A percentile compares a stretch with the other conserved stretches of the same genome.
These are phyloP conservation scores for Eidolon helvum DNA, from an alignment of 2,113 vertebrate species.

Conservation along the genomic window DNA sequence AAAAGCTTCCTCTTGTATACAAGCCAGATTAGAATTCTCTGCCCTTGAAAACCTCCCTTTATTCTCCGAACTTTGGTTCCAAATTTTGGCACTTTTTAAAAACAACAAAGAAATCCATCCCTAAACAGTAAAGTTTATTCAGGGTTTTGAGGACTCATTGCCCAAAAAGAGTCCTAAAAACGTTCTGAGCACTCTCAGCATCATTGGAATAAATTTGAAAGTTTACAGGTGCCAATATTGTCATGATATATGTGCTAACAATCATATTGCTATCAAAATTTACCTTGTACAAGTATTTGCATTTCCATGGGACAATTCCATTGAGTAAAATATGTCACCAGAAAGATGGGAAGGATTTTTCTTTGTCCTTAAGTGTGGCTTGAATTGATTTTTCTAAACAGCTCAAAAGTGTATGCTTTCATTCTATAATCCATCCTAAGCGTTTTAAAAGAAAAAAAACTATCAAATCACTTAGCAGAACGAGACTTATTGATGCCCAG, in stretches of 20 bases:
- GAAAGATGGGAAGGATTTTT: constrained; percentile 54
- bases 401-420: constrained; percentile 53
- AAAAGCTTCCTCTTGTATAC: background rate
- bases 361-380: constrained; percentile 57
- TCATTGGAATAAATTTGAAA: fast-evolving
- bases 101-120: background rate
- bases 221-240: background rate
- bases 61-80: background rate
- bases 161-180: background rate
- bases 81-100: constrained; percentile 1
- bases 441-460: constrained; percentile 74
- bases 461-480: constrained; percentile 67
- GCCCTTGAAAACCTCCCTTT: background rate
- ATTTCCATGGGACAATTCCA: background rate
- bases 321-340: background rate
- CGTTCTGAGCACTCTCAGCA: background rate
- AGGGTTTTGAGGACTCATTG: background rate
- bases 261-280: background rate
- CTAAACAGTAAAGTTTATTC: background rate
- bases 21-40: background rate
- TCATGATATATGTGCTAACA: background rate
- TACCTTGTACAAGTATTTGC: background rate
- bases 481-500: constrained; percentile 35
- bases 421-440: constrained; percentile 66
- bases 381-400: constrained; percentile 69